Percentiles rank a stretch among this genome's conserved stretches.
Conservation (phyloP, 2,888 invertebrate genomes). For the Drosophila diplacantha region DNA sequence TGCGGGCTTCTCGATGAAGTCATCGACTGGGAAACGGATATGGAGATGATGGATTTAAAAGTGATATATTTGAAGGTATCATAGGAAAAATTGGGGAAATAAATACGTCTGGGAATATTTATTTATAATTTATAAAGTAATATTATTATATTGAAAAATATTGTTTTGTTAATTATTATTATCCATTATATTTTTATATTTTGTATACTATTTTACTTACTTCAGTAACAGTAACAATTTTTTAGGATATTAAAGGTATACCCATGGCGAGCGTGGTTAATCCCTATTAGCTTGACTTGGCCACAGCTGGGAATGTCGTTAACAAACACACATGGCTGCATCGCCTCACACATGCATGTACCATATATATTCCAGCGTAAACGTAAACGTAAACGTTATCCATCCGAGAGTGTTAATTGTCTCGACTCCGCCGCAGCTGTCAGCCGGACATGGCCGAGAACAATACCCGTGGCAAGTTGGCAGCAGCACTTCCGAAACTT, state of each 20-base stretch:
- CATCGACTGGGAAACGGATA: constrained; percentile 19
- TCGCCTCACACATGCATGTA: background rate
- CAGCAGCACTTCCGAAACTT: constrained; percentile 47
- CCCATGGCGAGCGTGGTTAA: background rate
- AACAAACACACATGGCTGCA: constrained; percentile 7
- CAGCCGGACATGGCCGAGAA: constrained; percentile 56
- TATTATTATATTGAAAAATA: too few relatives aligned
- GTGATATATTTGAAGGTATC: background rate
- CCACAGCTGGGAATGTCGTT: constrained; percentile 27
- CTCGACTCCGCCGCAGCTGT: constrained; percentile 53
- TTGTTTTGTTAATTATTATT: too few relatives aligned
- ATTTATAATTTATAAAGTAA: too few relatives aligned
- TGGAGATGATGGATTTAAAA: background rate
- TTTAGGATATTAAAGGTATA: background rate
- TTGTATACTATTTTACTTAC: background rate
- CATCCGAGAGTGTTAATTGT: constrained; percentile 66
- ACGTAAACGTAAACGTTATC: constrained; percentile 25
- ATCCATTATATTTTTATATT: too few relatives aligned
- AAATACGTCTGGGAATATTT: too few relatives aligned
- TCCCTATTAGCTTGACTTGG: background rate
- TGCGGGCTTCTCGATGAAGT: constrained; percentile 21
- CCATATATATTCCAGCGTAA: constrained; percentile 20
- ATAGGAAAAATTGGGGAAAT: background rate
- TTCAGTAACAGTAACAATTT: background rate
- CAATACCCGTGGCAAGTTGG: constrained; percentile 31